These are phyloP conservation scores for Carlito syrichta DNA, from an alignment of 2,113 vertebrate species.

Conservation along the genomic window DNA sequence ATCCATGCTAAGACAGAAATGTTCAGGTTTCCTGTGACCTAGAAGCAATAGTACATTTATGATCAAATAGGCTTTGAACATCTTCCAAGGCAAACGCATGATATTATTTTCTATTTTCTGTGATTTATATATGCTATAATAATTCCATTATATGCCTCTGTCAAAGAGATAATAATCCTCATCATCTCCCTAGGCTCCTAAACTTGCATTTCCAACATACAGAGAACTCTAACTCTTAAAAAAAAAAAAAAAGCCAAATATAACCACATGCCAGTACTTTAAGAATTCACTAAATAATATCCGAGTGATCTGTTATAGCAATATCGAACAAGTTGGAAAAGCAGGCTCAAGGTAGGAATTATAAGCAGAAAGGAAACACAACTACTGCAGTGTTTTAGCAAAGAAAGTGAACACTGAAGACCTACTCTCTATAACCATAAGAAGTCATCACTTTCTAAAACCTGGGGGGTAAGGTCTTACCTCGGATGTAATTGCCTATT, in stretches of 20 bases:
- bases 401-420: neutral
- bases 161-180: neutral
- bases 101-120: neutral
- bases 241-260: neutral
- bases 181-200: neutral
- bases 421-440: neutral
- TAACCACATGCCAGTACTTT: neutral
- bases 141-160: neutral
- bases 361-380: neutral
- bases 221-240: neutral
- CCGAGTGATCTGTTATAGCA: neutral
- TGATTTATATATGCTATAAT: neutral
- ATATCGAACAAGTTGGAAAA: neutral
- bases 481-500: neutral
- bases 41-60: neutral
- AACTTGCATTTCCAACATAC: neutral
- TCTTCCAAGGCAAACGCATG: neutral
- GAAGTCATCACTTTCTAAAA: neutral
- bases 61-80: neutral
- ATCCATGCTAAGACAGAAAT: neutral
- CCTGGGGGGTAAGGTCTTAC: neutral
- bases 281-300: neutral
- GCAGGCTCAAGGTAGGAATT: neutral
- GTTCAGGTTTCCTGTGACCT: neutral
- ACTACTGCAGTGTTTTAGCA: neutral